These are phyloP conservation scores for Ormyrus rosae DNA, from an alignment of 2,888 invertebrate species.

Conservation along the genomic window DNA sequence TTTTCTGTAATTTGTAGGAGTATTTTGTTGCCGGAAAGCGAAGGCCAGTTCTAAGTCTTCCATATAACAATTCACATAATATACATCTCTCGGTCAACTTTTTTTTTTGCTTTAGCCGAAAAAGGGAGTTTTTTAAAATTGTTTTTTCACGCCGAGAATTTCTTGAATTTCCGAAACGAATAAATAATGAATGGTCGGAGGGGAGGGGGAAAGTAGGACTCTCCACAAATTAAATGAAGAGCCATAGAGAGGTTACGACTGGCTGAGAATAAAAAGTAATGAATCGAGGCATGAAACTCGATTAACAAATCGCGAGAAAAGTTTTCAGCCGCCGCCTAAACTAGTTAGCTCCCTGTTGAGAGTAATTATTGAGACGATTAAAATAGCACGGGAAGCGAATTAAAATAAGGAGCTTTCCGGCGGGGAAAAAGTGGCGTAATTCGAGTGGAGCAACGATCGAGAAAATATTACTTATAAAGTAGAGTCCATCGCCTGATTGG, in stretches of 20 bases:
- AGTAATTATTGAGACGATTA: slow-evolving; percentile 53
- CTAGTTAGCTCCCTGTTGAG: slow-evolving; percentile 41
- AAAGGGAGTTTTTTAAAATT: slow-evolving; percentile 16
- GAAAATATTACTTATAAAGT: slow-evolving; percentile 1
- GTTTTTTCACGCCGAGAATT: slow-evolving; percentile 30
- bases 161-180: slow-evolving; percentile 25
- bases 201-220: neutral
- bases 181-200: slow-evolving; percentile 13
- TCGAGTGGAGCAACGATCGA: neutral
- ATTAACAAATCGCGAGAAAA: slow-evolving; percentile 54
- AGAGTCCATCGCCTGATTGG: slow-evolving; percentile 11
- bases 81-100: neutral
- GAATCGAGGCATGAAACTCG: slow-evolving; percentile 48
- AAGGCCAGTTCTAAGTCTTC: neutral
- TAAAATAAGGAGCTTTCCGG: slow-evolving; percentile 19
- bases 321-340: slow-evolving; percentile 34
- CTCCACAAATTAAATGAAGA: slow-evolving; percentile 46
- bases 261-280: slow-evolving; percentile 1
- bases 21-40: neutral
- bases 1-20: slow-evolving; percentile 8
- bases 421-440: neutral
- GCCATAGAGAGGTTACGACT: slow-evolving; percentile 22
- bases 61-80: slow-evolving; percentile 18
- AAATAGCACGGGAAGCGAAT: slow-evolving; percentile 39
- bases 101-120: slow-evolving; percentile 2